phyloP scores from a whole-genome alignment of 2,888 invertebrate species.

The Andrena trimmerana region DNA sequence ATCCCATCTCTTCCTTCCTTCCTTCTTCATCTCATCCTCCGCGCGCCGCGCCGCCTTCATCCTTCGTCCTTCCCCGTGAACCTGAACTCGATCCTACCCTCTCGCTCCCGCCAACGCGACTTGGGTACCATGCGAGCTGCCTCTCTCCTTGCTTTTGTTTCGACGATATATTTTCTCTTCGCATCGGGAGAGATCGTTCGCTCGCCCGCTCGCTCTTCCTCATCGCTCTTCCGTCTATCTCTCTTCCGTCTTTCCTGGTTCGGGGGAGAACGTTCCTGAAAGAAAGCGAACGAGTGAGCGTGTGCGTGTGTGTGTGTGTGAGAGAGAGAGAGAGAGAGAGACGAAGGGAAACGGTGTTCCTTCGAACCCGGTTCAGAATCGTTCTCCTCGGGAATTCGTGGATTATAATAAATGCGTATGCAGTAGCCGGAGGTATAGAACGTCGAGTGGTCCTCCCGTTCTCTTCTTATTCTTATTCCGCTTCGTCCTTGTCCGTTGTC shows the following conservation, averaged over 20 bases:
- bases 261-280: neutral
- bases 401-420: slow-evolving; percentile 82
- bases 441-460: slow-evolving; percentile 62
- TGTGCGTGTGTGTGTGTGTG: neutral
- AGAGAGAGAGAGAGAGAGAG: slow-evolving; percentile 3
- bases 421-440: slow-evolving; percentile 75
- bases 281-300: too few species aligned
- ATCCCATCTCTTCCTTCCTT: slow-evolving; percentile 23
- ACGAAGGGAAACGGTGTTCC: slow-evolving; percentile 53
- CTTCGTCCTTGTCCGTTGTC: slow-evolving; percentile 50
- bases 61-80: slow-evolving; percentile 37
- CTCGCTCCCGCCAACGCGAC: slow-evolving; percentile 22
- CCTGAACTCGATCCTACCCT: slow-evolving; percentile 9
- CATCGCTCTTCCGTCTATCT: slow-evolving; percentile 56
- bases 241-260: slow-evolving; percentile 50
- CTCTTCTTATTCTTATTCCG: slow-evolving; percentile 55
- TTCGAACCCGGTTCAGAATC: slow-evolving; percentile 61
- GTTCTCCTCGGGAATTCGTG: slow-evolving; percentile 75
- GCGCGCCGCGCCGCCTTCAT: slow-evolving; percentile 33
- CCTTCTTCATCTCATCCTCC: slow-evolving; percentile 40
- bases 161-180: slow-evolving; percentile 78
- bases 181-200: slow-evolving; percentile 71
- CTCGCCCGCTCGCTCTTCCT: slow-evolving; percentile 45
- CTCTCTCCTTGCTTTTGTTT: slow-evolving; percentile 73
- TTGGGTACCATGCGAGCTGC: slow-evolving; percentile 32